phyloP scores from a whole-genome alignment of 2,888 invertebrate species.

The Cepaea hortensis region DNA sequence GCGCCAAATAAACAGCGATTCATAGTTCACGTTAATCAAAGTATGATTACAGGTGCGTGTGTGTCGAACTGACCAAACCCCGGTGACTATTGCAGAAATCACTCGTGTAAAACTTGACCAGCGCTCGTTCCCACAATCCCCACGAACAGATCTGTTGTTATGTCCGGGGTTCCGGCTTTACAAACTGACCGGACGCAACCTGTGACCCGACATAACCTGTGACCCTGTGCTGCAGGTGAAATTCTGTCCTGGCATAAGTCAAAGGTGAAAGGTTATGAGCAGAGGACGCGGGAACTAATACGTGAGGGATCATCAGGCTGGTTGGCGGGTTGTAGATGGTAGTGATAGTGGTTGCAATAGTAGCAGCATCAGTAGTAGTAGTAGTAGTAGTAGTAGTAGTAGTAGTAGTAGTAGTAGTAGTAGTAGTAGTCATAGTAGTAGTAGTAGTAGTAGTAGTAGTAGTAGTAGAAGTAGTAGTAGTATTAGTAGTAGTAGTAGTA shows the following conservation, averaged over 20 bases:
- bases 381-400: too few relatives aligned
- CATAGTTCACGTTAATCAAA: too few relatives aligned
- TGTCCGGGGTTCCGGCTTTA: neutral
- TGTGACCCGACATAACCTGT: neutral
- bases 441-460: neutral
- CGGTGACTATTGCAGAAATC: too few relatives aligned
- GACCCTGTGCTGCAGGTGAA: neutral
- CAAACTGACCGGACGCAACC: neutral
- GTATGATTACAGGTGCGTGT: too few relatives aligned
- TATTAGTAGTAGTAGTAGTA: neutral
- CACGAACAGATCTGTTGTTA: neutral
- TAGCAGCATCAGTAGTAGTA: too few relatives aligned
- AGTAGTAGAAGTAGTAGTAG: neutral
- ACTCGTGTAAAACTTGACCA: conserved; percentile 1
- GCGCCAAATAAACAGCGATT: too few relatives aligned
- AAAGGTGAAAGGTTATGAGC: neutral
- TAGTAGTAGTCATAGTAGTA: neutral
- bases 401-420: neutral
- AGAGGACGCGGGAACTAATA: neutral
- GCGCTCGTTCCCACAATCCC: neutral
- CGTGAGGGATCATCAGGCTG: neutral
- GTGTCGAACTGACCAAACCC: too few relatives aligned
- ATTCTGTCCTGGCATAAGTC: neutral
- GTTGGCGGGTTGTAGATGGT: too few relatives aligned
- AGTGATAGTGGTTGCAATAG: too few relatives aligned